Evolutionary conservation across 2,113 vertebrate species (phyloP), one percentile per base, ranked within the genome.

Genomic region (Polypterus bichir): DNA sequence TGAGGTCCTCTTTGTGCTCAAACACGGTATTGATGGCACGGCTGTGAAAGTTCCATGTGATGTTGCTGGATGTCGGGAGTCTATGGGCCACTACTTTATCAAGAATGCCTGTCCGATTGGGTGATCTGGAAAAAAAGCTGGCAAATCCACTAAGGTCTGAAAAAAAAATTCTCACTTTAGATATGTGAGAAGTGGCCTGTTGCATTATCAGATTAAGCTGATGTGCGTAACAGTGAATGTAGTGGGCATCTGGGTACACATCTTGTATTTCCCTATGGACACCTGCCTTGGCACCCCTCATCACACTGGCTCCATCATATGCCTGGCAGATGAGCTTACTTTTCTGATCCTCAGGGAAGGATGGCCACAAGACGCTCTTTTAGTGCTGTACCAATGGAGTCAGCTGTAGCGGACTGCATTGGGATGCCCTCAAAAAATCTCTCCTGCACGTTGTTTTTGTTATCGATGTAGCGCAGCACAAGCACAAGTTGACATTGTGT

Each of bases 251-350:
- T 60, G 49, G 45, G 60, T 59, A 65, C 9, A 60, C 48, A 59
- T 65, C 53, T 63, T 66, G 46, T 48, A 64, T 63, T 46, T 61
- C 53, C 62, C 5, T 57, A 45, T 66, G 55, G 66, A 69, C 61
- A 62, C 61, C 57, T 46, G 46, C 51, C 52, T 46, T 58, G 56
- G 68, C 57, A 54, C 61, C 65, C n/a, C 54, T 60, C 65, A 64
- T 64, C 58, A 70, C 59, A 3, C 54, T 70, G 49, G 65, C 65
- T 47, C 65, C 65, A 64, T 70, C 62, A 59, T 68, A 64, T 53
- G 59, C 60, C 59, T 68, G 64, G 54, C 53, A 66, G 54, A 69
- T 69, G 10, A 66, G 56, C 8, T 69, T 66, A 48, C 56, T 57
- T 49, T 57, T 66, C 60, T 55, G 54, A 62, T 70, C 59, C 59